A percentile compares a stretch with the other conserved stretches of the same genome.
Evolutionary conservation across 2,113 vertebrate species (phyloP).

Genomic region (Sylvietta virens): DNA sequence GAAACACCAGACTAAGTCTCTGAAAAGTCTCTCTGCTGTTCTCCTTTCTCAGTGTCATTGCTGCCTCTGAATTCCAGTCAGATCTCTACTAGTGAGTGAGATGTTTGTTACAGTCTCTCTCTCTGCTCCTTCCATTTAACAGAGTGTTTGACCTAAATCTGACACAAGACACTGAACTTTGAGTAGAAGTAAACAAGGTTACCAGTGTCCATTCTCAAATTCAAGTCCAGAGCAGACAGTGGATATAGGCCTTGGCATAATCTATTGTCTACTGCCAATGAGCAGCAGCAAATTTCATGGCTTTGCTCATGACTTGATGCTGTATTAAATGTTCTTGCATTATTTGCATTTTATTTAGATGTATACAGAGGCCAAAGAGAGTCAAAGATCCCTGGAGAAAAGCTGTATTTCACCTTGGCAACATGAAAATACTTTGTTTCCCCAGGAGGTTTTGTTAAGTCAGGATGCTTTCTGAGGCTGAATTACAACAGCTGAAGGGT

Average conservation of each 20-base stretch:
- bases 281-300: neutral
- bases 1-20: neutral
- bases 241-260: neutral
- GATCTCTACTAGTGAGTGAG: neutral
- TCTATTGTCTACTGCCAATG: neutral
- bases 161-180: neutral
- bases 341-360: neutral
- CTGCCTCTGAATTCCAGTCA: neutral
- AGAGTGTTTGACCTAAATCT: neutral
- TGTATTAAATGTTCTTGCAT: neutral
- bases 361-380: neutral
- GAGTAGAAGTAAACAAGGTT: neutral
- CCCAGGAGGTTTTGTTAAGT: neutral
- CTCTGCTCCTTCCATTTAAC: neutral
- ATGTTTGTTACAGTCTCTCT: neutral
- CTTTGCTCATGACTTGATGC: neutral
- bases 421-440: neutral
- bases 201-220: neutral
- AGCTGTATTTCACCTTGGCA: neutral
- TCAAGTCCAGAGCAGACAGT: neutral
- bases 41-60: neutral
- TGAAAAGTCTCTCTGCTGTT: neutral
- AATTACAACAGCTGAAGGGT: neutral
- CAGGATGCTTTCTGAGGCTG: neutral
- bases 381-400: neutral